Evolutionary conservation across 2,888 invertebrate genomes (phyloP).

Genomic region (Timandra comae): DNA sequence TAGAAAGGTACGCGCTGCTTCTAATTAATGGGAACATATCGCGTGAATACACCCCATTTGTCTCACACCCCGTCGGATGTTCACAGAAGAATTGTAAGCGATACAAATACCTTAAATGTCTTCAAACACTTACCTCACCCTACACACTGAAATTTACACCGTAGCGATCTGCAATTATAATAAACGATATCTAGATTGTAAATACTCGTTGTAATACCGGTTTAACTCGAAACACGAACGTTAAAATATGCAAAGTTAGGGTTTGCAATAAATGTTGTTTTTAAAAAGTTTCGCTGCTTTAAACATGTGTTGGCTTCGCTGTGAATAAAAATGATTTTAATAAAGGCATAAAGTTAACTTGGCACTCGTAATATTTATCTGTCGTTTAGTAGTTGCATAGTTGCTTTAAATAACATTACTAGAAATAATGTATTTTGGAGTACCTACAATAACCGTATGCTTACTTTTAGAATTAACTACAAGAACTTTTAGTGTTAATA

Average conservation of each 20-base stretch:
- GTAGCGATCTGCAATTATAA: slow-evolving; percentile 56
- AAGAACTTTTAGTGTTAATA: too few species aligned
- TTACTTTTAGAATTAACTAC: too few species aligned
- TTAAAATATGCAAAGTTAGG: slow-evolving; percentile 8
- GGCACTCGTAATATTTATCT: too few species aligned
- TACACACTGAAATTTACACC: slow-evolving; percentile 42
- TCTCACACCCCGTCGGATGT: slow-evolving; percentile 61
- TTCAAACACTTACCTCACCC: slow-evolving; percentile 57
- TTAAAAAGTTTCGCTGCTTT: slow-evolving; percentile 2
- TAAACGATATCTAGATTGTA: slow-evolving; percentile 52
- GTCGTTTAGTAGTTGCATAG: too few species aligned
- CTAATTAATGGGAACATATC: slow-evolving; percentile 66
- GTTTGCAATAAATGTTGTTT: slow-evolving; percentile 4
- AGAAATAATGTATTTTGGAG: too few species aligned
- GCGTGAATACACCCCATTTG: slow-evolving; percentile 66
- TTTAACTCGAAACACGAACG: slow-evolving; percentile 20
- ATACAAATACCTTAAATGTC: slow-evolving; percentile 68
- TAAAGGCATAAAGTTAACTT: too few species aligned
- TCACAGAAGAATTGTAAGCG: slow-evolving; percentile 70
- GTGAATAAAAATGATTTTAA: too few species aligned
- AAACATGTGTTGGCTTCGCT: not conserved
- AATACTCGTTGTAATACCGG: slow-evolving; percentile 38
- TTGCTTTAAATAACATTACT: too few species aligned
- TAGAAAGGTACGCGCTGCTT: slow-evolving; percentile 51
- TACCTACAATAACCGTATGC: too few species aligned